Evolutionary conservation across 2,888 invertebrate species (phyloP).

Genomic region (Chrysina gloriosa): DNA sequence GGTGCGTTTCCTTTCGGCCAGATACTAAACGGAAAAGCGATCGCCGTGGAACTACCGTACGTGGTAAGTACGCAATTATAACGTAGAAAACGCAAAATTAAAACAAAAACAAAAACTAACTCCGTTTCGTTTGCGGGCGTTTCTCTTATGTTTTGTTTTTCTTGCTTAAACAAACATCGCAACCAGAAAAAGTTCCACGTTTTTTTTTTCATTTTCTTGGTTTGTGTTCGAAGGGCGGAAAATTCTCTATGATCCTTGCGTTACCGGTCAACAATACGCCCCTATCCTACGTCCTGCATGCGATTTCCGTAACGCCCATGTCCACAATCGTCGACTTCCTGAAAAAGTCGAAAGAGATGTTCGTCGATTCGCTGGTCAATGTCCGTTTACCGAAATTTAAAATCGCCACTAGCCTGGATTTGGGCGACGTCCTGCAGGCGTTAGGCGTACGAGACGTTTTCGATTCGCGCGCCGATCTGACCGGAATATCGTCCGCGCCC

Average conservation of each 20-base stretch:
- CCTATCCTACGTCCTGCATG: not conserved
- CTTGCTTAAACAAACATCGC: not conserved
- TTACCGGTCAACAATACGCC: not conserved
- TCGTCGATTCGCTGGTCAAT: not conserved
- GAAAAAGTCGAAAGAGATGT: not conserved
- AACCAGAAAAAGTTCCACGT: not conserved
- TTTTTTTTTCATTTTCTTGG: constrained; percentile 48
- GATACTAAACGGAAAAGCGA: constrained; percentile 69
- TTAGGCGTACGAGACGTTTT: constrained; percentile 79
- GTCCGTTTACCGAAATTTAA: constrained; percentile 62
- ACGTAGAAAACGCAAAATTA: too few relatives aligned
- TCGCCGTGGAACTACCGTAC: constrained; percentile 77
- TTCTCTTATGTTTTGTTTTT: too few relatives aligned
- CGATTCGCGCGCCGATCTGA: constrained; percentile 70
- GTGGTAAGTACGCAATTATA: constrained; percentile 61
- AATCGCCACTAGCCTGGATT: constrained; percentile 70
- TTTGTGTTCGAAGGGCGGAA: constrained; percentile 14
- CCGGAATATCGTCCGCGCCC: constrained; percentile 68
- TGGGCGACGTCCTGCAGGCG: constrained; percentile 70
- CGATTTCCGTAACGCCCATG: not conserved
- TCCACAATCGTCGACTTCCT: not conserved
- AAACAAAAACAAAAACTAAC: too few relatives aligned
- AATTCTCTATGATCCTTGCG: constrained; percentile 15
- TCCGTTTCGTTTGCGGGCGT: not conserved
- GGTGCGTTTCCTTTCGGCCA: constrained; percentile 71